Conservation (phyloP, 2,113 vertebrate genomes). For the Conger conger region DNA sequence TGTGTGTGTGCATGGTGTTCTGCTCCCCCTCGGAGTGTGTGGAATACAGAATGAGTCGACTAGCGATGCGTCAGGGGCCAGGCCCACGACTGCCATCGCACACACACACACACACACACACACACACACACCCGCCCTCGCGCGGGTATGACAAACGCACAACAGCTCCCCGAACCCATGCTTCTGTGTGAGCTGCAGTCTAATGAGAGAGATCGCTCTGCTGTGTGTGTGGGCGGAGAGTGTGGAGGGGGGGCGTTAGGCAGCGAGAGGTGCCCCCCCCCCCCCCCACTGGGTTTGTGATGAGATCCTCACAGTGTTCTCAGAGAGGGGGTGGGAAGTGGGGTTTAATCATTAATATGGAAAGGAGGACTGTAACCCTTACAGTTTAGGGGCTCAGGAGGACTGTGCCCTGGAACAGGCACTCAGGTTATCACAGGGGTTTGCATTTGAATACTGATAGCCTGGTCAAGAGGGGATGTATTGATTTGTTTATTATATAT, state of each 20-base stretch:
- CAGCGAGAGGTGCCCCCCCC: not conserved
- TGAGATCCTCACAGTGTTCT: constrained; percentile 4
- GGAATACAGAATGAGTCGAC: not conserved
- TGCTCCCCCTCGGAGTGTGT: not conserved
- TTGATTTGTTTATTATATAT: not conserved
- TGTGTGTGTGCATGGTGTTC: not conserved
- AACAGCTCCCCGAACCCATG: not conserved
- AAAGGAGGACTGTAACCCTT: not conserved
- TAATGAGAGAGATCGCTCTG: constrained; percentile 26
- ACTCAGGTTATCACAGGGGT: not conserved
- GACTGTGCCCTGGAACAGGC: not conserved
- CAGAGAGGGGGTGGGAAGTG: not conserved
- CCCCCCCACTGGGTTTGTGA: constrained; percentile 7
- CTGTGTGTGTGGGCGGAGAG: not conserved
- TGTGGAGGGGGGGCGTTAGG: too few relatives aligned
- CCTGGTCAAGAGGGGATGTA: not conserved
- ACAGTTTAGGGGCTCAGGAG: not conserved
- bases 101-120: too few relatives aligned
- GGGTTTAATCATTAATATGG: not conserved
- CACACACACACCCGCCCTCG: not conserved
- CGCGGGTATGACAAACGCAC: constrained; percentile 15
- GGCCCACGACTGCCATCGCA: not conserved
- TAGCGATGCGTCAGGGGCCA: not conserved
- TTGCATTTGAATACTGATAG: not conserved
- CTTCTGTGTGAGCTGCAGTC: constrained; percentile 4